These are phyloP conservation scores for Gallirallus australis DNA, from an alignment of 2,797 vertebrate species.

Conservation along the genomic window DNA sequence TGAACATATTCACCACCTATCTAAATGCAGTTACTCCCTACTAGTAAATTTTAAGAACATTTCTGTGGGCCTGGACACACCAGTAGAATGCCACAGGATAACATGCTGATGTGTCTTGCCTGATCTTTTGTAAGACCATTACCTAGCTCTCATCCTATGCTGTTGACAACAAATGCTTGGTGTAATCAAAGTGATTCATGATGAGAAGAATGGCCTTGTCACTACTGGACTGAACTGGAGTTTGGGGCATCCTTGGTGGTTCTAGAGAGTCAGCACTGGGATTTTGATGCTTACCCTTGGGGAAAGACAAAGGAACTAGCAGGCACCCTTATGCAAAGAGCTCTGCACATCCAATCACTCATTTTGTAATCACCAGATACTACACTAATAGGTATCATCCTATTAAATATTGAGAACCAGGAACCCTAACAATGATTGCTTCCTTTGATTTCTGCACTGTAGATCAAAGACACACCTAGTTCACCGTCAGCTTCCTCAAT, in stretches of 20 bases:
- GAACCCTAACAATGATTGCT: neutral
- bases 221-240: neutral
- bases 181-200: neutral
- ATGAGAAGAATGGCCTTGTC: neutral
- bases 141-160: neutral
- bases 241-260: neutral
- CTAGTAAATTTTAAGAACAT: neutral
- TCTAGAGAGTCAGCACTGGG: neutral
- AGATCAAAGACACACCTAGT: neutral
- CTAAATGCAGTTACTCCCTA: neutral
- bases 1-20: neutral
- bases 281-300: neutral
- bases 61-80: neutral
- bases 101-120: neutral
- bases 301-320: neutral
- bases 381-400: neutral
- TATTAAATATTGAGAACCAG: neutral
- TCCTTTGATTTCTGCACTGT: neutral
- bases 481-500: neutral
- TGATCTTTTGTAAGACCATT: neutral
- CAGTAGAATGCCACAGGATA: neutral
- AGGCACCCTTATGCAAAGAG: neutral
- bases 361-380: neutral
- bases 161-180: neutral
- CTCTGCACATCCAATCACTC: rapidly evolving